Base-by-base conservation (phyloP, 2,888 invertebrate species). In the Spialia ferax region DNA sequence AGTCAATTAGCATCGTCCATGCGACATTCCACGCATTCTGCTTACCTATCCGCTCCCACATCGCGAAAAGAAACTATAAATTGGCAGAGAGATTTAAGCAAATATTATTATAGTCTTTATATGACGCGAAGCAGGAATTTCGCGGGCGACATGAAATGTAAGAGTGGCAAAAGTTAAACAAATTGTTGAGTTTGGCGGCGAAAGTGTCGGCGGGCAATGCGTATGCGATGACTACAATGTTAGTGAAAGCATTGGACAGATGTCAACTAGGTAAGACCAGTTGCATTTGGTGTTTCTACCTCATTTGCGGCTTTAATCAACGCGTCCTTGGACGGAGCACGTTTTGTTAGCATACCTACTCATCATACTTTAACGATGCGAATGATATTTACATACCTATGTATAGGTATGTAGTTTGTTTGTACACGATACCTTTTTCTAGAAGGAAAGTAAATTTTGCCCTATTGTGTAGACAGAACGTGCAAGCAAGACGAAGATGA, bases 1-100 rank as follows among this genome's bases (percentile, higher is more conserved):
- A 81, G 79, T 82, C 86, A 87, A 88, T 90, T 89, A 89, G 84
- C 86, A 85, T 86, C 84, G 78, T 78, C 80, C 76, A 77, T 73
- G 75, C 79, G 82, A 86, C 86, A 85, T 84, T 82, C 83, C 82
- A 83, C 75, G 76, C 86, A 88, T 89, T 85, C 84, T 86, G 82
- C 84, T 79, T 77, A 77, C 80, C 79, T 82, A 80, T 83, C 82
- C 81, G 81, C 83, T 85, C 83, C 77, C 80, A 83, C 79, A 84
- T 81, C 75, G 75, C 77, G 62, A 77, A 77, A 73, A 32, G 50
- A 69, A 70, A 70, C 63, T 64, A 63, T 60, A 56, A n/a, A 63
- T 52, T 63, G 57, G 50, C 52, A 38, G 54, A 62, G 23, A 52
- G 45, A 63, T 55, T 50, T 35, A 8, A 64, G 26, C 23, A 57